These are phyloP conservation scores for Pseudorhiza aurosa DNA, from an alignment of 30 jellyfish, hydroid and myxozoan species.

Conservation along the genomic window DNA sequence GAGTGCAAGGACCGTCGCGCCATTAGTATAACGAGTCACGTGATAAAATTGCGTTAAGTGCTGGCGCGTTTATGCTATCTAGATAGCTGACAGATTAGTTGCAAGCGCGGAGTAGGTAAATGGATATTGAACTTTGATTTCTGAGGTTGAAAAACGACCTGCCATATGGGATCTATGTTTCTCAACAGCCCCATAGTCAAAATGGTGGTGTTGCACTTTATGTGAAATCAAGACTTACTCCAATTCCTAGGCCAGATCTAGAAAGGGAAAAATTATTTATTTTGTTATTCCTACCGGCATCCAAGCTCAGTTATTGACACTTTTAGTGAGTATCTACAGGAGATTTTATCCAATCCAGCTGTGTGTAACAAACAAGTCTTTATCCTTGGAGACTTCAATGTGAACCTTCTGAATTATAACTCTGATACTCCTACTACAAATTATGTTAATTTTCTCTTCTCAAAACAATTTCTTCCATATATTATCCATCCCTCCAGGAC, in stretches of 20 bases:
- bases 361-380: constrained; percentile 4
- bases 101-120: no score
- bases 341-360: constrained; percentile 17
- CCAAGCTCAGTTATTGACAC: constrained; percentile 19
- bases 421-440: constrained; percentile 1
- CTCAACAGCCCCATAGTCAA: constrained; percentile 41
- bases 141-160: no score
- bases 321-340: constrained; percentile 11
- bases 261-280: constrained; percentile 22
- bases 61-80: no score
- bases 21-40: no score
- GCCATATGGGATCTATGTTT: constrained; percentile 28
- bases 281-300: constrained; percentile 29
- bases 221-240: constrained; percentile 34
- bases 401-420: constrained; percentile 22
- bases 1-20: no score
- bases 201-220: constrained; percentile 71
- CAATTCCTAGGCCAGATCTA: constrained; percentile 53
- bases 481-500: constrained; percentile 51
- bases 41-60: no score
- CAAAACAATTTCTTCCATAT: constrained; percentile 39
- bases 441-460: constrained; percentile 20
- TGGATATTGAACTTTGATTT: no score
- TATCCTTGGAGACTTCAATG: constrained; percentile 12
- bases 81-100: no score